Conservation (phyloP, 2,888 invertebrate species). For the Pegoplata infirma region DNA sequence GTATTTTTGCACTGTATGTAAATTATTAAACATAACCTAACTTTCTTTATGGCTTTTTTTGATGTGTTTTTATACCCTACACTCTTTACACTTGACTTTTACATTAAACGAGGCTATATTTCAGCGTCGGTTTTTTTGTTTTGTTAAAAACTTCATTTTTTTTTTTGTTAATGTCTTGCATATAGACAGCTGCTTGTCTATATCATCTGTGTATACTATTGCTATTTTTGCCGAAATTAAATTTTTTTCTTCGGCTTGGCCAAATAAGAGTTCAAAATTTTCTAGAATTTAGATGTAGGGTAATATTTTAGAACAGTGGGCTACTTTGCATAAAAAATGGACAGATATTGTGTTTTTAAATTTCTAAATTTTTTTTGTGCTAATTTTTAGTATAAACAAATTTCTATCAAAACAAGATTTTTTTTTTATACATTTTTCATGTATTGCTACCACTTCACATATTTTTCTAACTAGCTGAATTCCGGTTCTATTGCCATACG, state of each 20-base stretch:
- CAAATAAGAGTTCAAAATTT: neutral
- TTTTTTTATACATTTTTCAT: no score
- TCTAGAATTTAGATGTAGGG: slow-evolving; percentile 10
- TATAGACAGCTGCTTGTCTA: neutral
- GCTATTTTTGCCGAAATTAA: slow-evolving; percentile 12
- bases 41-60: slow-evolving; percentile 34
- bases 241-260: neutral
- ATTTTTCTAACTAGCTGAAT: no score
- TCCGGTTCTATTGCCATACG: no score
- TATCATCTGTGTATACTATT: slow-evolving; percentile 24
- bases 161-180: slow-evolving; percentile 1
- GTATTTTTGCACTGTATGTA: neutral
- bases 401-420: no score
- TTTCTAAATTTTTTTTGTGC: no score
- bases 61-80: slow-evolving; percentile 48
- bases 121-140: slow-evolving; percentile 10
- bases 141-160: neutral
- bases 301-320: slow-evolving; percentile 28
- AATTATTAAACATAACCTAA: slow-evolving; percentile 54
- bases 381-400: no score
- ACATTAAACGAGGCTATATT: slow-evolving; percentile 28
- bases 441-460: no score
- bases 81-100: slow-evolving; percentile 28
- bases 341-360: neutral
- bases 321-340: neutral